Conservation (phyloP, 2,113 vertebrate species). For the Peucedramus taeniatus region DNA sequence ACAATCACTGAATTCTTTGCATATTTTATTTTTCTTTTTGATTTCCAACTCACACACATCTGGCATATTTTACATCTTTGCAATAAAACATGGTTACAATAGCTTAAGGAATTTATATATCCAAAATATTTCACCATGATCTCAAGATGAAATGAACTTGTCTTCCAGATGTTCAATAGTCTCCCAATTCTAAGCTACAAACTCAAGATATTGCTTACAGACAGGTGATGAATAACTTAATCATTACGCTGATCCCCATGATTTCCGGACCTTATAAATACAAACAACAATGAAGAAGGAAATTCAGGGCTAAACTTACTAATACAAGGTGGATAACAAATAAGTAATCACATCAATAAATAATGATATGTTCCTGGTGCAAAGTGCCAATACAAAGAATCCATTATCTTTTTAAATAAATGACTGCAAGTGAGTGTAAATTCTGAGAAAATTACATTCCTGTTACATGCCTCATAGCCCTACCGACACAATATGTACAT, state of each 20-base stretch:
- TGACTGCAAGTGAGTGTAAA: conserved; percentile 88
- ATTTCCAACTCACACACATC: conserved; percentile 94
- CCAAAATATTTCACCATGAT: conserved; percentile 96
- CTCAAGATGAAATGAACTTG: conserved; percentile 82
- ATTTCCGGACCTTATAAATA: conserved; percentile 86
- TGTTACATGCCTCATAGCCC: conserved; percentile 89
- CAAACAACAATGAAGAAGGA: conserved; percentile 96
- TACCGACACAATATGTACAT: conserved; percentile 98
- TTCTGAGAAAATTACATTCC: conserved; percentile 88
- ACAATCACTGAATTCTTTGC: conserved; percentile 92
- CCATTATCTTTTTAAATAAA: conserved; percentile 88
- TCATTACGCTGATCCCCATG: conserved; percentile 83
- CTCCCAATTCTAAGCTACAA: conserved; percentile 86
- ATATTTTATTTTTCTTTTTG: conserved; percentile 97
- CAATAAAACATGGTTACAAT: conserved; percentile 99
- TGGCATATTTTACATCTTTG: conserved; percentile 99
- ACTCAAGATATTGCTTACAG: conserved; percentile 99
- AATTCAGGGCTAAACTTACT: conserved; percentile 88
- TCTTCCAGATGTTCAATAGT: conserved; percentile 86
- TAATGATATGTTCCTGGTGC: conserved; percentile 97
- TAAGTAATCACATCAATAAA: conserved; percentile 95
- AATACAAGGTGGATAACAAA: conserved; percentile 88
- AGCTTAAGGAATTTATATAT: conserved; percentile 98
- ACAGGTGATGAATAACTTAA: conserved; percentile 93
- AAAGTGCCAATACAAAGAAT: conserved; percentile 98